phyloP scores from a whole-genome alignment of 1,140 invertebrate genomes.

The Metaphire vulgaris region DNA sequence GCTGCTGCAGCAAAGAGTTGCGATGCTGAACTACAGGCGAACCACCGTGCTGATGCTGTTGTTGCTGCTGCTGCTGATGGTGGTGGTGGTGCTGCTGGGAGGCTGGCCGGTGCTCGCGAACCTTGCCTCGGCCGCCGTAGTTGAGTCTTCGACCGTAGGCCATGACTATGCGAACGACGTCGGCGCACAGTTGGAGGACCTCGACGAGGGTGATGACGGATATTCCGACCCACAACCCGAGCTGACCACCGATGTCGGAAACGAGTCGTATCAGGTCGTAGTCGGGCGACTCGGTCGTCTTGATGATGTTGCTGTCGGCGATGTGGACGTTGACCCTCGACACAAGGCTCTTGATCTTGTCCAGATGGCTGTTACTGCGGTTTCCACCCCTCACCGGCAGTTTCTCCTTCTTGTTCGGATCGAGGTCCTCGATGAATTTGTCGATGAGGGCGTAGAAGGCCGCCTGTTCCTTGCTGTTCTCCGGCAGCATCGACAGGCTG shows the following conservation, averaged over 20 bases:
- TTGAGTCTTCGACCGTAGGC: background rate
- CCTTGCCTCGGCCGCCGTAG: background rate
- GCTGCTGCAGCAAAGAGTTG: background rate
- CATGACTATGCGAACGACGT: background rate
- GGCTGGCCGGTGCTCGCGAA: background rate
- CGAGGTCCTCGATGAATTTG: slow-evolving; percentile 16
- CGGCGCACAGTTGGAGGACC: slow-evolving; percentile 23
- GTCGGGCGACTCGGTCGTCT: slow-evolving; percentile 30
- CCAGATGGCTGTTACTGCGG: slow-evolving; percentile 1
- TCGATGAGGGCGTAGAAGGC: slow-evolving; percentile 26
- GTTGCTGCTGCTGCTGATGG: too few species aligned
- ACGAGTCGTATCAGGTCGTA: slow-evolving; percentile 26
- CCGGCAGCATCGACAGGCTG: slow-evolving; percentile 29
- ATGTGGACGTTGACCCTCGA: slow-evolving; percentile 29
- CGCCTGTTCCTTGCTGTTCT: slow-evolving; percentile 19
- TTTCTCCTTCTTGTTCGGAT: background rate
- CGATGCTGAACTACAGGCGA: background rate
- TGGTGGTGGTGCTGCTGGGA: too few species aligned
- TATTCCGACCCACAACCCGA: slow-evolving; percentile 30
- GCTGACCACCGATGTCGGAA: slow-evolving; percentile 31
- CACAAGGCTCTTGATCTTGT: slow-evolving; percentile 19
- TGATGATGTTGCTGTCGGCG: slow-evolving; percentile 31
- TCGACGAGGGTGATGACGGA: slow-evolving; percentile 31
- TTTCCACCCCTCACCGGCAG: background rate
- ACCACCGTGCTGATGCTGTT: too few species aligned